Evolutionary conservation across 2,888 invertebrate genomes (phyloP), one percentile per base, ranked within the genome.

Genomic region (Heliconius ismenius): DNA sequence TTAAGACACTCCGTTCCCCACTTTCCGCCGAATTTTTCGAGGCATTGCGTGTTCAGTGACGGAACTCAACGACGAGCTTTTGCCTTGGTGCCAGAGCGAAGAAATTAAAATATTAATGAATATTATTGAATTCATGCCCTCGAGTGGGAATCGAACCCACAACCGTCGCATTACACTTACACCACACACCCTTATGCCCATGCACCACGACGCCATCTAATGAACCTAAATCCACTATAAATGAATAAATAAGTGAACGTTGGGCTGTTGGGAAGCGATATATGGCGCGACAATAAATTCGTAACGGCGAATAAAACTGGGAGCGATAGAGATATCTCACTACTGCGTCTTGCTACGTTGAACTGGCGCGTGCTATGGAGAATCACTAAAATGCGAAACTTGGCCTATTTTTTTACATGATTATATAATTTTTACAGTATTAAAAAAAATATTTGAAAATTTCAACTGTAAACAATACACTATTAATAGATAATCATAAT

Each of bases 311-410:
- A 84, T 85, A 85, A 84, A 85, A 83, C 84, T 83, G 84, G 83
- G 84, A 76, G 81, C 82, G 87, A 88, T 89, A 89, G 82, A 87
- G 87, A 88, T 89, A 89, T 88, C 86, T 83, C 74, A 78, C 80
- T 82, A 84, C 85, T 88, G 85, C 84, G 85, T 62, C 26, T 26
- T 62, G 26, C 26, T 85, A 84, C 85, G 84, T 87, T 86, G 67
- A 24, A 43, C 85, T 87, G 84, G 82, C 82, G 80, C 82, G 82
- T 81, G 81, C 81, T 43, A 63, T 28, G 21, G 7, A 43, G n/a
- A 24, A 58, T 7, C 28, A 26, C 73, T 54, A 58, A 58, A 32
- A 58, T 58, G 32, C 2, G 7, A n/a, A 36, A 70, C 70, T 70
- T 36, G 36, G 24, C 58, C 28, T 11, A n/a, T n/a, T n/a, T 58